A percentile compares a stretch with the other conserved stretches of the same genome.
Evolutionary conservation across 2,797 vertebrate genomes (phyloP).

Genomic region (Gallirallus australis): DNA sequence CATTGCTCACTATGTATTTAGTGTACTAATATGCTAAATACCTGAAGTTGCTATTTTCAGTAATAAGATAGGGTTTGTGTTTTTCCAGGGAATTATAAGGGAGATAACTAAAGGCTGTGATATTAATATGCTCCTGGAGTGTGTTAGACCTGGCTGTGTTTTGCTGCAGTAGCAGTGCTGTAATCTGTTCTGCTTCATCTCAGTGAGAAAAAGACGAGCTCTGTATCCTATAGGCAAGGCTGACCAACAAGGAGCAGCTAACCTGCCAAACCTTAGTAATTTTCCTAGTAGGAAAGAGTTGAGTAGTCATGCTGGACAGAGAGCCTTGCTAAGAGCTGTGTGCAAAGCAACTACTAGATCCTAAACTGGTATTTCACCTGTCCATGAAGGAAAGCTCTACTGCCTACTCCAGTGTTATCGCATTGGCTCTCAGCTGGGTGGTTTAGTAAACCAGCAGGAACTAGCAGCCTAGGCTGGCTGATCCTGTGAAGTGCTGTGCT

Average conservation of each 20-base stretch:
- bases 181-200: background rate
- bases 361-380: background rate
- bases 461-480: background rate
- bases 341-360: background rate
- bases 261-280: background rate
- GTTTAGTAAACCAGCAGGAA: background rate
- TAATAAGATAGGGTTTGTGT: background rate
- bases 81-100: background rate
- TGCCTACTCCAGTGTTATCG: background rate
- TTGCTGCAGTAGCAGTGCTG: background rate
- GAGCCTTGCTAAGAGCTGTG: background rate
- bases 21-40: background rate
- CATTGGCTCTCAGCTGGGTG: background rate
- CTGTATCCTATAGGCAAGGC: background rate
- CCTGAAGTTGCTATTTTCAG: background rate
- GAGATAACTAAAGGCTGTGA: background rate
- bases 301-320: background rate
- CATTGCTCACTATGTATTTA: background rate
- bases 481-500: background rate
- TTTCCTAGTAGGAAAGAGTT: slow-evolving; percentile 23
- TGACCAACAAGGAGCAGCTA: background rate
- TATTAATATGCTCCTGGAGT: background rate
- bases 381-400: fast-evolving
- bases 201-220: background rate
- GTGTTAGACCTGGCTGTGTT: background rate